phyloP scores from a whole-genome alignment of 1,140 invertebrate genomes.

The Stratiolaelaps scimitus region DNA sequence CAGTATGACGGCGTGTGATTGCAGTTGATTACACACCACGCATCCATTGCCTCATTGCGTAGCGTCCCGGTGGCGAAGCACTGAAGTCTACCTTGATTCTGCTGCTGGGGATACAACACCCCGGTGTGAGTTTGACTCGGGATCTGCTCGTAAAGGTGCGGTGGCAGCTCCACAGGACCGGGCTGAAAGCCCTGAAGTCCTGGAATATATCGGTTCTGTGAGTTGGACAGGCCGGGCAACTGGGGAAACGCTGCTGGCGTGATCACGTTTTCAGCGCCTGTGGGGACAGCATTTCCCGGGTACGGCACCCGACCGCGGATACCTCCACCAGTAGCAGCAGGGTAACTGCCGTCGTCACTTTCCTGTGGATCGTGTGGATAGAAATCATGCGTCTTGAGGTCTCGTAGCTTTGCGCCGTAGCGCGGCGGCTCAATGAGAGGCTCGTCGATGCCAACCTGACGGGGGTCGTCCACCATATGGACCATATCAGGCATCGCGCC shows the following conservation, averaged over 20 bases:
- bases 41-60: slow-evolving; percentile 11
- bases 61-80: neutral
- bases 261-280: too few relatives aligned
- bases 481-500: slow-evolving; percentile 20
- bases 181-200: neutral
- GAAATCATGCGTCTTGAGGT: slow-evolving; percentile 17
- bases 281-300: too few relatives aligned
- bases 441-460: slow-evolving; percentile 3
- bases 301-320: too few relatives aligned
- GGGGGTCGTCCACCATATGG: slow-evolving; percentile 15
- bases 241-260: too few relatives aligned
- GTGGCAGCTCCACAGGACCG: too few relatives aligned
- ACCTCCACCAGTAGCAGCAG: too few relatives aligned
- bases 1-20: slow-evolving; percentile 17
- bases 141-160: too few relatives aligned
- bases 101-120: neutral
- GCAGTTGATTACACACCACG: slow-evolving; percentile 17
- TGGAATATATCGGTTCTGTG: neutral
- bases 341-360: too few relatives aligned
- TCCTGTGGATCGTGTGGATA: slow-evolving; percentile 4
- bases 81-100: neutral
- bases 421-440: slow-evolving; percentile 1
- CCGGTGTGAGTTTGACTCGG: too few relatives aligned
- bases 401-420: neutral
- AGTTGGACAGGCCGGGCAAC: too few relatives aligned